Conservation (phyloP, 2,888 invertebrate species). For the Xestoiulus laeticollis region DNA sequence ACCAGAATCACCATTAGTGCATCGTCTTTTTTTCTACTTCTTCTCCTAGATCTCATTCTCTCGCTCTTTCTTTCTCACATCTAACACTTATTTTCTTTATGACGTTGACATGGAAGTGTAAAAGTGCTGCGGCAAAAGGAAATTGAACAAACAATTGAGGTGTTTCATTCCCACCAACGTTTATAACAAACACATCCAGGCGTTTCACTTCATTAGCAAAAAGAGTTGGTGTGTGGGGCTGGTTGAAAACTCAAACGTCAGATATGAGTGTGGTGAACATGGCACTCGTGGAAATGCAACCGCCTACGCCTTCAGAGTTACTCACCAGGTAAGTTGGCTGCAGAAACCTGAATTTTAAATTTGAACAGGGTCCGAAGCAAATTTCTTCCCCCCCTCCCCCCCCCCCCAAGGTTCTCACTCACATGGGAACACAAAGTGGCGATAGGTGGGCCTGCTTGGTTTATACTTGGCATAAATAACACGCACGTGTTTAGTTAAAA, state of each 20-base stretch:
- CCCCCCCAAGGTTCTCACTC: neutral
- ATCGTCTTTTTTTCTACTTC: neutral
- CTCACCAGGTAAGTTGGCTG: constrained; percentile 42
- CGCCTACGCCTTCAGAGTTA: constrained; percentile 45
- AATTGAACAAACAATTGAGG: constrained; percentile 41
- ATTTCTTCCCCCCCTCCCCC: no score
- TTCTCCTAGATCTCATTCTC: neutral
- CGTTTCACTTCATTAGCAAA: neutral
- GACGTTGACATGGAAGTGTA: constrained; percentile 31
- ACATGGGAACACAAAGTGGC: neutral
- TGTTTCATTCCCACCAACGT: neutral
- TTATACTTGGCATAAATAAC: neutral
- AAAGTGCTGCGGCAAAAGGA: constrained; percentile 1
- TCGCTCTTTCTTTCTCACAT: neutral
- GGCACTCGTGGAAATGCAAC: constrained; percentile 53
- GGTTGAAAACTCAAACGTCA: neutral
- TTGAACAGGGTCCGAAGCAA: neutral
- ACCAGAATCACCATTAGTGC: constrained; percentile 11
- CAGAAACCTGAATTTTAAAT: neutral
- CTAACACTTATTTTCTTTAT: constrained; percentile 23
- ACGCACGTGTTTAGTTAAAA: constrained; percentile 11
- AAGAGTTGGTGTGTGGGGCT: neutral
- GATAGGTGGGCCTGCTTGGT: neutral
- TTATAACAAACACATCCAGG: neutral
- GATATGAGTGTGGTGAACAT: constrained; percentile 45